Evolutionary conservation across 2,888 invertebrate species (phyloP).

Genomic region (Iselma pallidipennis): DNA sequence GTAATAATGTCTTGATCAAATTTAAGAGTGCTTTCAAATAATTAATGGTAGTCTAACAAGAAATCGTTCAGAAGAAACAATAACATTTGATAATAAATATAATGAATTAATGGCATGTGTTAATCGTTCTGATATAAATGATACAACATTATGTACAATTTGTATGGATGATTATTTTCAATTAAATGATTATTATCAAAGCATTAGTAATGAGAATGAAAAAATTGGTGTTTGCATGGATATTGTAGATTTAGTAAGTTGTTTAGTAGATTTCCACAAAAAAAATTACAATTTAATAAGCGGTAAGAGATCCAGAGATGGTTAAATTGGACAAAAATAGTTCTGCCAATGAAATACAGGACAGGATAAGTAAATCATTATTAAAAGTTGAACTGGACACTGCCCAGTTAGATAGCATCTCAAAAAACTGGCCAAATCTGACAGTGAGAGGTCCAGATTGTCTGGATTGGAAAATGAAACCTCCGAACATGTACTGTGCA

Average conservation of each 20-base stretch:
- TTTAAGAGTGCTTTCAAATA: conserved; percentile 63
- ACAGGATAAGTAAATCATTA: too few relatives aligned
- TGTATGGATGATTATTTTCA: conserved; percentile 61
- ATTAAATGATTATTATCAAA: conserved; percentile 63
- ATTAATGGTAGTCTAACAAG: conserved; percentile 52
- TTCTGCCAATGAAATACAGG: too few relatives aligned
- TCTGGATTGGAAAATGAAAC: too few relatives aligned
- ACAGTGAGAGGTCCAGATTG: too few relatives aligned
- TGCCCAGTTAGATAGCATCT: too few relatives aligned
- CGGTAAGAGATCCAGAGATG: too few relatives aligned
- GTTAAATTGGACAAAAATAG: too few relatives aligned
- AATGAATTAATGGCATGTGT: conserved; percentile 58
- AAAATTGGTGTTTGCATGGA: conserved; percentile 69
- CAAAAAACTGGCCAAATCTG: too few relatives aligned
- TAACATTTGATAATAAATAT: conserved; percentile 57
- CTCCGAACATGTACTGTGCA: too few relatives aligned
- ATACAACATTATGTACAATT: conserved; percentile 57
- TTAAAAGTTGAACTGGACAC: too few relatives aligned
- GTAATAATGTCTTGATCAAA: not conserved
- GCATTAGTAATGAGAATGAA: conserved; percentile 62
- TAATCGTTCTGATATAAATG: conserved; percentile 44
- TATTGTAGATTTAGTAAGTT: conserved; percentile 65
- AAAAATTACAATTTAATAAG: too few relatives aligned
- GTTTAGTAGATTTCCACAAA: too few relatives aligned
- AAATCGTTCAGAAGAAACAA: conserved; percentile 58